phyloP scores from a whole-genome alignment of 2,113 vertebrate species.

The Clarias magur region DNA sequence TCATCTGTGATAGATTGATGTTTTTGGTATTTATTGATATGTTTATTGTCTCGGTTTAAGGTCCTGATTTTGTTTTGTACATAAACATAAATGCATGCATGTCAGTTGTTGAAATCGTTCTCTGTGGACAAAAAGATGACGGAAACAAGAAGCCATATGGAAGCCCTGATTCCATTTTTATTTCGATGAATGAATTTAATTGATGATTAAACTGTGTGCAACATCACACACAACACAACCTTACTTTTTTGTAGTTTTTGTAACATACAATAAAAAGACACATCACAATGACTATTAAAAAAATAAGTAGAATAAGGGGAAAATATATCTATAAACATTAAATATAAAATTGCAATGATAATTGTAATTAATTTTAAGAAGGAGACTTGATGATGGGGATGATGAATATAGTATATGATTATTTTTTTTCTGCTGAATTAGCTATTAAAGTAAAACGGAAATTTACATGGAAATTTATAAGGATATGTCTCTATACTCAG shows the following conservation, averaged over 20 bases:
- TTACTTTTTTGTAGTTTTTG: background rate
- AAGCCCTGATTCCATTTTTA: background rate
- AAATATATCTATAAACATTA: no score
- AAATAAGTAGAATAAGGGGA: no score
- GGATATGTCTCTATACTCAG: background rate
- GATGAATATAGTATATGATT: background rate
- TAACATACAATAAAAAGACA: background rate
- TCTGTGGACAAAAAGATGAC: constrained; percentile 67
- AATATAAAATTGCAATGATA: background rate
- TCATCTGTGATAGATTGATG: background rate
- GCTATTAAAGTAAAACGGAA: background rate
- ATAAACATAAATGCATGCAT: constrained; percentile 37
- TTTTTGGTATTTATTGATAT: constrained; percentile 9
- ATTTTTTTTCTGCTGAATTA: background rate
- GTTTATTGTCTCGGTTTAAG: background rate
- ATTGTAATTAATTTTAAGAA: background rate
- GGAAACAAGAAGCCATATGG: constrained; percentile 62
- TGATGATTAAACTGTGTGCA: constrained; percentile 19
- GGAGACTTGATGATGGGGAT: background rate
- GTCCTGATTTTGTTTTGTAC: constrained; percentile 53
- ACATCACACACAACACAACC: background rate
- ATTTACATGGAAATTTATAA: background rate
- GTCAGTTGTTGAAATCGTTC: constrained; percentile 57
- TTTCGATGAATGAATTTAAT: background rate
- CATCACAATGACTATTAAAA: background rate